A percentile compares a stretch with the other conserved stretches of the same genome.
These are phyloP conservation scores for Gavialis gangeticus DNA, from an alignment of 2,113 vertebrate species.

Conservation along the genomic window DNA sequence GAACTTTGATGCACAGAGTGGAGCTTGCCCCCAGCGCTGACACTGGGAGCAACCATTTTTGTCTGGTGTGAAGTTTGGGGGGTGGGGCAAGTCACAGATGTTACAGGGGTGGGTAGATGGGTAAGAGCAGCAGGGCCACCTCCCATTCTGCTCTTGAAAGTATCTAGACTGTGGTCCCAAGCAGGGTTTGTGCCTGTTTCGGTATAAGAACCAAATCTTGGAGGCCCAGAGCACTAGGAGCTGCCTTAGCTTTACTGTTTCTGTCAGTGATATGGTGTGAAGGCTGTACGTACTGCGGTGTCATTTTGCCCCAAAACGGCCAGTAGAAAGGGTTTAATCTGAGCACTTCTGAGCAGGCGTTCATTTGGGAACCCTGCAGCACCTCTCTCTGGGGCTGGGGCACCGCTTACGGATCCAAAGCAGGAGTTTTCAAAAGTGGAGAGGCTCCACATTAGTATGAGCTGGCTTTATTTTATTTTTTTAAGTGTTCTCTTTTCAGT, in stretches of 20 bases:
- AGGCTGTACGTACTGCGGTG: neutral
- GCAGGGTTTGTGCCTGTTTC: slow-evolving; percentile 51
- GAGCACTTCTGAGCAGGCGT: neutral
- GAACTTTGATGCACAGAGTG: slow-evolving; percentile 12
- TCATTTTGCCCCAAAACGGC: neutral
- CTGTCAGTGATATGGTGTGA: neutral
- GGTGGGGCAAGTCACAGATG: neutral
- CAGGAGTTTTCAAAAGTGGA: slow-evolving; percentile 15
- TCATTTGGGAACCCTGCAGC: neutral
- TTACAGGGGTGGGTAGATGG: neutral
- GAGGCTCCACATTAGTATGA: slow-evolving; percentile 10
- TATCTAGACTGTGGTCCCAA: neutral
- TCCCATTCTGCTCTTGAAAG: neutral
- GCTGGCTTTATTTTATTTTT: neutral
- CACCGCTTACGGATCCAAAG: slow-evolving; percentile 57
- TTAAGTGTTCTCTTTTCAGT: slow-evolving; percentile 21
- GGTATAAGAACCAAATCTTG: slow-evolving; percentile 33
- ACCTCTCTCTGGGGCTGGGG: neutral
- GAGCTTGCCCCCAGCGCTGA: neutral
- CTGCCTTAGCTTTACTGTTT: slow-evolving; percentile 37
- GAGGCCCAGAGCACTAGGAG: slow-evolving; percentile 37
- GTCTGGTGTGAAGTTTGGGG: neutral
- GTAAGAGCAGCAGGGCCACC: slow-evolving; percentile 29
- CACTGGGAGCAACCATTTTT: neutral
- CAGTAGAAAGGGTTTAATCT: slow-evolving; percentile 19